These are phyloP conservation scores for Nemopilema nomurai DNA, from an alignment of 30 jellyfish, hydroid and myxozoan species.

Conservation along the genomic window DNA sequence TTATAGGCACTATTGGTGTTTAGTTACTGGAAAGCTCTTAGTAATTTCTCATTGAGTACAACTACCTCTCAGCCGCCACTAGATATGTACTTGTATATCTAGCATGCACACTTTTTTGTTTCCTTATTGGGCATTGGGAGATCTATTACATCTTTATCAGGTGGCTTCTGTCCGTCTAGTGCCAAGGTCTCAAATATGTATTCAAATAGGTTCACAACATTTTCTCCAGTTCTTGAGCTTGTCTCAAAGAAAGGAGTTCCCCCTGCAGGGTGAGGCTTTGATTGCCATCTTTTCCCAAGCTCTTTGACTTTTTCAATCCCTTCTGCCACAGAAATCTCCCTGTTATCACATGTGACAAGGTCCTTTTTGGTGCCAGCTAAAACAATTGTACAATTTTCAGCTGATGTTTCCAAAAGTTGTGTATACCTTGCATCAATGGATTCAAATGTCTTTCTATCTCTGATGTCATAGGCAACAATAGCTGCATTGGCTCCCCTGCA, in stretches of 20 bases:
- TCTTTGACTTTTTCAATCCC: slow-evolving; percentile 66
- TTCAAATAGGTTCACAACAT: slow-evolving; percentile 68
- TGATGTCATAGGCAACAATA: slow-evolving; percentile 74
- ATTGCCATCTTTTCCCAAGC: slow-evolving; percentile 55
- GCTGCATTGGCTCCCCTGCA: slow-evolving; percentile 98
- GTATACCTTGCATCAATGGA: slow-evolving; percentile 63
- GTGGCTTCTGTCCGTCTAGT: background rate
- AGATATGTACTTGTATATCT: background rate
- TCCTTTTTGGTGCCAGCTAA: slow-evolving; percentile 90
- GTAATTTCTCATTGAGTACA: background rate
- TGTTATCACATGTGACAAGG: slow-evolving; percentile 42
- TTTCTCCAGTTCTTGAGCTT: slow-evolving; percentile 77
- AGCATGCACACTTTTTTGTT: background rate
- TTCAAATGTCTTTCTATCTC: slow-evolving; percentile 54
- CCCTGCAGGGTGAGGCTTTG: slow-evolving; percentile 70
- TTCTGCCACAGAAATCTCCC: slow-evolving; percentile 64
- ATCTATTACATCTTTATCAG: slow-evolving; percentile 26
- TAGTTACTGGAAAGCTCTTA: background rate
- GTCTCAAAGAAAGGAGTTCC: slow-evolving; percentile 81
- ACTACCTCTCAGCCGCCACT: background rate
- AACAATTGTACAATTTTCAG: slow-evolving; percentile 80
- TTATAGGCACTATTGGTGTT: no score
- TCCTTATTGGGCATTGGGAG: background rate
- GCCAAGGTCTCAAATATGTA: slow-evolving; percentile 79
- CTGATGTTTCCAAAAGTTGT: slow-evolving; percentile 71